phyloP scores from a whole-genome alignment of 2,797 vertebrate genomes.

The Nannoperca australis region DNA sequence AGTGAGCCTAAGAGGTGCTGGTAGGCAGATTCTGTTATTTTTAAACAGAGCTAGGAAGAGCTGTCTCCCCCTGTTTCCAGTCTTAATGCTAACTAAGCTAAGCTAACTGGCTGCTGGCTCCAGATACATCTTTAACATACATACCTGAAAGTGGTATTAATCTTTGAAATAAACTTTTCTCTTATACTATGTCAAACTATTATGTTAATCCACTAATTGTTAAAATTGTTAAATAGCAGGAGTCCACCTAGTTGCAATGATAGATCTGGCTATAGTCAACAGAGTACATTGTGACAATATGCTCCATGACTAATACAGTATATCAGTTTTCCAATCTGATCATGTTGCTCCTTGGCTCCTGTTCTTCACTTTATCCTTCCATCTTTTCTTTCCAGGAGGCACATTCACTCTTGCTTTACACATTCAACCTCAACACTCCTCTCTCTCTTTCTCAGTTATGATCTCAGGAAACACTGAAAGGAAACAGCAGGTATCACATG shows the following conservation, averaged over 20 bases:
- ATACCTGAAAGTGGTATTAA: neutral
- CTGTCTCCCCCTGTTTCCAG: neutral
- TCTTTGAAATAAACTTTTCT: neutral
- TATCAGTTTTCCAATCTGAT: slow-evolving; percentile 13
- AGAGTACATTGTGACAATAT: neutral
- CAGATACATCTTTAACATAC: neutral
- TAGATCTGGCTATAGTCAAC: no score
- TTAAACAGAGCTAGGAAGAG: neutral
- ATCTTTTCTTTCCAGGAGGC: neutral
- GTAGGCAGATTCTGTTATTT: no score
- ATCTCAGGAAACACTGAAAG: slow-evolving; percentile 47
- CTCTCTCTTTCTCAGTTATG: slow-evolving; percentile 22
- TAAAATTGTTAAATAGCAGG: neutral
- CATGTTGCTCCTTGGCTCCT: neutral
- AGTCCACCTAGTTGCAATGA: no score
- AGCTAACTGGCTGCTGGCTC: neutral
- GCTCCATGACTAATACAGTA: slow-evolving; percentile 3
- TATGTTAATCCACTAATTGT: neutral
- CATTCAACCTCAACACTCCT: slow-evolving; percentile 14
- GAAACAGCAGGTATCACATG: slow-evolving; percentile 46
- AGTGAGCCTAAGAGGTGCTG: no score
- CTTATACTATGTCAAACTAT: neutral
- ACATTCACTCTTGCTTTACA: neutral
- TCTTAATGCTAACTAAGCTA: neutral
- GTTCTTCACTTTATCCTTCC: neutral